Base-by-base conservation (phyloP, 2,797 vertebrate genomes). In the Peromyscus attwateri region DNA sequence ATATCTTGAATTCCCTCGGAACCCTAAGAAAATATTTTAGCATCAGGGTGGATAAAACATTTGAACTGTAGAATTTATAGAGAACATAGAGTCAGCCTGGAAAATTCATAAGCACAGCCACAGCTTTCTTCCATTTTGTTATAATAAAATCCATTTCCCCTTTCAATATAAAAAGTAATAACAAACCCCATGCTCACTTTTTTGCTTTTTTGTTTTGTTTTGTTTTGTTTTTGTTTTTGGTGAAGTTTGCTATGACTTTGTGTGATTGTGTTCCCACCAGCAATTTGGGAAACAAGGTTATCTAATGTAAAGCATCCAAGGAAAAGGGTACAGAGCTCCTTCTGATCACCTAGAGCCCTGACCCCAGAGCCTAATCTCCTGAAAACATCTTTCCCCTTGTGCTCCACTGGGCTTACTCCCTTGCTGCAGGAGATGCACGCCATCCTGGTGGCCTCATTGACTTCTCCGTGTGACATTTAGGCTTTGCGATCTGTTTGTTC, bases 401-500 rank as follows among this genome's bases (percentile, higher is more conserved):
- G 40, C 3, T n/a, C 43, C 71, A 4, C 27, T 81, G 29, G 23
- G 37, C 37, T 27, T 66, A 4, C 1, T 12, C 29, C 79, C 29
- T 43, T 82, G 43, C 16, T 77, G 3, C 0, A 1, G 49, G 19
- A 87, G 75, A 71, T 5, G n/a, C 31, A 25, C 55, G 73, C 76
- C 52, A 10, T 71, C 40, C 57, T 93, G 34, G 60, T 75, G 77
- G 71, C 40, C 19, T 57, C 75, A 80, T 76, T 92, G 94, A 34
- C 70, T 96, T n/a, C 68, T 79, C 92, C 70, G 9, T 21, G 49
- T 8, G 68, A 46, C n/a, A 95, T 83, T 89, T 93, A 85, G 87
- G 27, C 43, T 76, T 71, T 31, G 12, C 62, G 60, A 71, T 95
- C 85, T 96, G 79, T 98, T 95, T 98, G n/a, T 89, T 97, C 82